A percentile compares a stretch with the other conserved stretches of the same genome.
phyloP scores from a whole-genome alignment of 2,888 invertebrate genomes.

The Liposcelis brunnea region DNA sequence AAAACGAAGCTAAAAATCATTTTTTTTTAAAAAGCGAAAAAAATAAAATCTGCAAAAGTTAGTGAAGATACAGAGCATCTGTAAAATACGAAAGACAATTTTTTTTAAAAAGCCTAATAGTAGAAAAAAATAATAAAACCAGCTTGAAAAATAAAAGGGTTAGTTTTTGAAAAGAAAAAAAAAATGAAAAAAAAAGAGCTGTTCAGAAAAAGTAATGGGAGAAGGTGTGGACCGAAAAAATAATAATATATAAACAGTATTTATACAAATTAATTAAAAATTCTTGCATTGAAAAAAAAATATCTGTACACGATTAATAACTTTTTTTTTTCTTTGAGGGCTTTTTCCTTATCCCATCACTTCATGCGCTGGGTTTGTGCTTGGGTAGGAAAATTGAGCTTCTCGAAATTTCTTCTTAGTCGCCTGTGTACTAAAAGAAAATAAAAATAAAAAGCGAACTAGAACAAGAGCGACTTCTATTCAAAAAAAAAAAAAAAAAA shows the following conservation, averaged over 20 bases:
- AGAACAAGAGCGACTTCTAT: too few species aligned
- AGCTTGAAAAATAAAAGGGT: too few species aligned
- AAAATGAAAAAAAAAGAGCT: too few species aligned
- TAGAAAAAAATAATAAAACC: slow-evolving; percentile 3
- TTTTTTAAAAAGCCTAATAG: slow-evolving; percentile 1
- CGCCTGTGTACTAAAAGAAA: slow-evolving; percentile 14
- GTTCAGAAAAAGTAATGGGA: slow-evolving; percentile 13
- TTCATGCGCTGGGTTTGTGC: slow-evolving; percentile 17
- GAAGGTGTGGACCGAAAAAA: slow-evolving; percentile 11
- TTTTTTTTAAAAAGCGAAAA: not conserved
- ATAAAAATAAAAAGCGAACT: slow-evolving; percentile 20
- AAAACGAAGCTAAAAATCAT: not conserved
- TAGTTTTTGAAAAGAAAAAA: too few species aligned
- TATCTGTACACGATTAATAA: not conserved
- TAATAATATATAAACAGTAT: not conserved
- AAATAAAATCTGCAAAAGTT: not conserved
- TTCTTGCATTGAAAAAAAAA: too few species aligned
- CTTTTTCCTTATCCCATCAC: slow-evolving; percentile 64
- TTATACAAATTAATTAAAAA: not conserved
- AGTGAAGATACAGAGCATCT: too few species aligned
- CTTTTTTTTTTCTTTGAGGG: slow-evolving; percentile 31
- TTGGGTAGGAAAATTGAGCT: slow-evolving; percentile 22
- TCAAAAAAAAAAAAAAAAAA: too few species aligned
- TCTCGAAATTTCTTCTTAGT: too few species aligned
- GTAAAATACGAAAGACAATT: too few species aligned